Conservation (phyloP, 2,888 invertebrate species). For the Chesias legatella region DNA sequence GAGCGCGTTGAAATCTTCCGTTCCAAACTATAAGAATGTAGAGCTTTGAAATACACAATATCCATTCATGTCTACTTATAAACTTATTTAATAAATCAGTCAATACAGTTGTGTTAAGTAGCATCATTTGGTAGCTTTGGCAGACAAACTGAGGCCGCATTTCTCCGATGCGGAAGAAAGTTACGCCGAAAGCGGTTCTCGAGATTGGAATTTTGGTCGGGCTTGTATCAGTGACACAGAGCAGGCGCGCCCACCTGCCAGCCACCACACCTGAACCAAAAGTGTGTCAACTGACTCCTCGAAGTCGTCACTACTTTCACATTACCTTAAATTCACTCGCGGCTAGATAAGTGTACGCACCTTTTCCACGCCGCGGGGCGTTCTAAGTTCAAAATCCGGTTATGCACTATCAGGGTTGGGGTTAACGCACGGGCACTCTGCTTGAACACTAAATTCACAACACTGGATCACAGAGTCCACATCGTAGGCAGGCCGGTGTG, state of each 20-base stretch:
- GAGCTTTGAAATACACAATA: conserved; percentile 35
- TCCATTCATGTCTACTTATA: not conserved
- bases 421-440: conserved; percentile 75
- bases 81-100: too few species aligned
- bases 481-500: conserved; percentile 71
- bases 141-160: not conserved
- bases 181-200: conserved; percentile 70
- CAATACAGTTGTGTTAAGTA: too few species aligned
- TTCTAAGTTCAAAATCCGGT: conserved; percentile 70
- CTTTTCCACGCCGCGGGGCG: conserved; percentile 68
- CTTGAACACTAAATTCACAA: conserved; percentile 70
- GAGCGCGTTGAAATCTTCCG: conserved; percentile 75
- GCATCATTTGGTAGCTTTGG: too few species aligned
- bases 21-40: conserved; percentile 38
- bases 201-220: conserved; percentile 74
- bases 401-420: conserved; percentile 75
- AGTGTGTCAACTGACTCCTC: conserved; percentile 77
- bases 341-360: conserved; percentile 54
- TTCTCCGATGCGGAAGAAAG: conserved; percentile 57
- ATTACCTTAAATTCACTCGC: conserved; percentile 74
- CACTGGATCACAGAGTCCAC: conserved; percentile 71
- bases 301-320: conserved; percentile 75
- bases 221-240: conserved; percentile 61
- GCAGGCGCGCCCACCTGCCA: conserved; percentile 73
- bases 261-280: conserved; percentile 73